Percentiles rank a stretch among this genome's conserved stretches.
These are phyloP conservation scores for Heloderma charlesbogerti DNA, from an alignment of 2,113 vertebrate genomes.

Conservation along the genomic window DNA sequence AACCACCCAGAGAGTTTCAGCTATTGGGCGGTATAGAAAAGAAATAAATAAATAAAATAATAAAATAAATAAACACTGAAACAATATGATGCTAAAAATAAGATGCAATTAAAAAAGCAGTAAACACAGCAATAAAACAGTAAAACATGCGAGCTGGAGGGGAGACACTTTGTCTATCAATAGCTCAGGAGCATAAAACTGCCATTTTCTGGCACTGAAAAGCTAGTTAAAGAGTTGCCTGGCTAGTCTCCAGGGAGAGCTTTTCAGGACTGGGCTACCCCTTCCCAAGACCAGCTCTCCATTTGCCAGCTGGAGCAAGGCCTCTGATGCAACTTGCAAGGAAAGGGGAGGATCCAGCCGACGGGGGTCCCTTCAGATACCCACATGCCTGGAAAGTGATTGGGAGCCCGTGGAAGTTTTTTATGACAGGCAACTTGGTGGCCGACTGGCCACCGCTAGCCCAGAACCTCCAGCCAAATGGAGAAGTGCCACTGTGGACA, in stretches of 20 bases:
- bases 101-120: background rate
- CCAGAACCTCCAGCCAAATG: too few species aligned
- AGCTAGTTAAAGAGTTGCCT: background rate
- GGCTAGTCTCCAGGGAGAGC: too few species aligned
- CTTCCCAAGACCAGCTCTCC: background rate
- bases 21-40: too few species aligned
- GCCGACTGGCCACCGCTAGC: too few species aligned
- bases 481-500: too few species aligned
- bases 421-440: background rate
- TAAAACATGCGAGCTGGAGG: background rate
- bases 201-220: background rate
- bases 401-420: background rate
- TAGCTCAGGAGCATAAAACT: background rate
- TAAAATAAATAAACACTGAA: too few species aligned
- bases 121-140: background rate
- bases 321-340: background rate
- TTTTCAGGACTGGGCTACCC: too few species aligned
- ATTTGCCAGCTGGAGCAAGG: background rate
- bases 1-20: too few species aligned
- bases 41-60: too few species aligned
- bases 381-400: background rate
- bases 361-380: too few species aligned
- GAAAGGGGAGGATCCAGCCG: background rate
- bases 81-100: background rate
- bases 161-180: background rate